A percentile compares a stretch with the other conserved stretches of the same genome.
Conservation (phyloP, 2,888 invertebrate genomes). For the Brenthis ino region DNA sequence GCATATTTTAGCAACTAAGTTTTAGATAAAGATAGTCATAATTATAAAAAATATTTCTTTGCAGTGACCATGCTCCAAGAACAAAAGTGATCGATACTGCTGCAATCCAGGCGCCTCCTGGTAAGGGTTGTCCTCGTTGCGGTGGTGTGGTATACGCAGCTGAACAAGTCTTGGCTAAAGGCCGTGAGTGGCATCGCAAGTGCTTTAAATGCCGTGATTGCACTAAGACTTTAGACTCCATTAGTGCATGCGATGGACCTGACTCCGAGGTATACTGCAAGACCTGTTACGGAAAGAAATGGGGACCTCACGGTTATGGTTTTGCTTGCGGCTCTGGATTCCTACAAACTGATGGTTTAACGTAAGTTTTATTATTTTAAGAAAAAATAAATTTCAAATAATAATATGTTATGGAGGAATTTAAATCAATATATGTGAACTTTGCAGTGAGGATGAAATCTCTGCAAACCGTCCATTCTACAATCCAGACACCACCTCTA, state of each 20-base stretch:
- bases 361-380: constrained; percentile 80
- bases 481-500: constrained; percentile 93
- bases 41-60: too few species aligned
- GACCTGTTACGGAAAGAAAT: constrained; percentile 98
- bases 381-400: not conserved
- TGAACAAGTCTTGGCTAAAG: constrained; percentile 95
- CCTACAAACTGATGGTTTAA: constrained; percentile 94
- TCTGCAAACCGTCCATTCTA: constrained; percentile 90
- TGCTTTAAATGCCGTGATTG: constrained; percentile 97
- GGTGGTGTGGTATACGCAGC: constrained; percentile 96
- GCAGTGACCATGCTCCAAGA: constrained; percentile 88
- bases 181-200: constrained; percentile 95
- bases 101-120: constrained; percentile 89
- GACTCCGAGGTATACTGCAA: constrained; percentile 97
- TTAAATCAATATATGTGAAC: constrained; percentile 13
- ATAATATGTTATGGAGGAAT: not conserved
- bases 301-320: constrained; percentile 98
- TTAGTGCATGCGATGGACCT: constrained; percentile 97
- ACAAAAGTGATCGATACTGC: constrained; percentile 91
- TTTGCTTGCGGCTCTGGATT: constrained; percentile 97
- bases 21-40: too few species aligned
- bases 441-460: constrained; percentile 90
- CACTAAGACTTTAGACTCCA: constrained; percentile 96
- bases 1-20: too few species aligned
- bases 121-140: constrained; percentile 94